Evolutionary conservation across 2,113 vertebrate genomes (phyloP).

Genomic region (Hippocampus guttulatus): DNA sequence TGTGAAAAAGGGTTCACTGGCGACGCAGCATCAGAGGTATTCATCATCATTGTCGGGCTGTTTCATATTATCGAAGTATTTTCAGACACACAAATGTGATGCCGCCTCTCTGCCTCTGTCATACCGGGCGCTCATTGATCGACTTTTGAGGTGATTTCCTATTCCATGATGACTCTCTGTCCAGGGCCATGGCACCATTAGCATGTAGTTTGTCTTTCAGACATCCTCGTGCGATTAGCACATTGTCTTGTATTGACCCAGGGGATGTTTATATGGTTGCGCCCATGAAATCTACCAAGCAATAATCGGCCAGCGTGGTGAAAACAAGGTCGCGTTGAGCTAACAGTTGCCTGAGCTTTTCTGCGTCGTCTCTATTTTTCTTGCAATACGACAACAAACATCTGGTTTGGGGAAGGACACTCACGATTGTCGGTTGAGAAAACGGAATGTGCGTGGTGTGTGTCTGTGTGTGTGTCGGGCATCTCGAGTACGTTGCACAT

Average conservation of each 20-base stretch:
- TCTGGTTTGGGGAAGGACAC: no score
- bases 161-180: background rate
- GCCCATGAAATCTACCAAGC: background rate
- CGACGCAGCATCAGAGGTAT: background rate
- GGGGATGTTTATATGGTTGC: background rate
- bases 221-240: background rate
- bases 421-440: no score
- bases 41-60: background rate
- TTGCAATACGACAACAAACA: no score
- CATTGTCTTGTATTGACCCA: background rate
- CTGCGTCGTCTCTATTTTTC: no score
- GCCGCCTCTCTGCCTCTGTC: background rate
- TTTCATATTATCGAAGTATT: background rate
- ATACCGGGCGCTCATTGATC: background rate
- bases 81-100: background rate
- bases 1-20: background rate
- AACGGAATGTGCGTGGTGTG: no score
- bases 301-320: background rate
- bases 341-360: no score
- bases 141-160: background rate
- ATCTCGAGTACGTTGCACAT: no score
- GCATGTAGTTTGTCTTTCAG: background rate
- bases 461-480: no score
- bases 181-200: background rate
- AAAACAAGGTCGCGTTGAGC: background rate